Evolutionary conservation across 2,113 vertebrate species (phyloP).

Genomic region (Trinectes maculatus): DNA sequence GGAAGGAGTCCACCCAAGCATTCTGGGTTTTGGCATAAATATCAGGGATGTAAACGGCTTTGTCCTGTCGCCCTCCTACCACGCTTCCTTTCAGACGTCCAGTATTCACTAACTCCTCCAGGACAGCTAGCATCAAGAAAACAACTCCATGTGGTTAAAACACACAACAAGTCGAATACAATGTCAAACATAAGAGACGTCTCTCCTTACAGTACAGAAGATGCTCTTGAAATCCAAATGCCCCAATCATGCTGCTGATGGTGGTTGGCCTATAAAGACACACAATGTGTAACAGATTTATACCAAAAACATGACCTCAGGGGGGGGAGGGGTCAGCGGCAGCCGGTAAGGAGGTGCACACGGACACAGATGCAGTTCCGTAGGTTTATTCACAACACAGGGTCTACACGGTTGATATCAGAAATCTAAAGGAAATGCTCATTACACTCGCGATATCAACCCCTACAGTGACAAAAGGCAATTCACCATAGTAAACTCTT

Average conservation of each 20-base stretch:
- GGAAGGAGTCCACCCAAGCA: constrained; percentile 95
- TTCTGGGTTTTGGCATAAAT: constrained; percentile 95
- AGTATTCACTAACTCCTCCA: constrained; percentile 90
- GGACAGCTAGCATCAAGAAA: constrained; percentile 82
- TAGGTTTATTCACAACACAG: too few species aligned
- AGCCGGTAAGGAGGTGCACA: too few species aligned
- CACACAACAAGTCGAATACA: background rate
- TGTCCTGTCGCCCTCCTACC: constrained; percentile 94
- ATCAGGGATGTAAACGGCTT: constrained; percentile 93
- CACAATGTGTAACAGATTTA: constrained; percentile 3
- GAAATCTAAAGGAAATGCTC: too few species aligned
- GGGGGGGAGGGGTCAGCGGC: too few species aligned
- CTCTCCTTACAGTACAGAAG: constrained; percentile 93
- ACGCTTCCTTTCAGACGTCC: constrained; percentile 92
- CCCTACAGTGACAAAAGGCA: too few species aligned
- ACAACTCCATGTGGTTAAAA: background rate
- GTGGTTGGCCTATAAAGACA: constrained; percentile 86
- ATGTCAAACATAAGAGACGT: background rate
- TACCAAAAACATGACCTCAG: too few species aligned
- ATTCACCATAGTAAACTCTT: too few species aligned
- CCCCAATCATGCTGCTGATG: constrained; percentile 89
- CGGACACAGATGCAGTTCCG: too few species aligned
- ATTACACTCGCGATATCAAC: too few species aligned
- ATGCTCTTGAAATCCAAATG: constrained; percentile 94
- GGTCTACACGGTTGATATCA: too few species aligned